Evolutionary conservation across 2,888 invertebrate species (phyloP).

Genomic region (Brenthis hecate): DNA sequence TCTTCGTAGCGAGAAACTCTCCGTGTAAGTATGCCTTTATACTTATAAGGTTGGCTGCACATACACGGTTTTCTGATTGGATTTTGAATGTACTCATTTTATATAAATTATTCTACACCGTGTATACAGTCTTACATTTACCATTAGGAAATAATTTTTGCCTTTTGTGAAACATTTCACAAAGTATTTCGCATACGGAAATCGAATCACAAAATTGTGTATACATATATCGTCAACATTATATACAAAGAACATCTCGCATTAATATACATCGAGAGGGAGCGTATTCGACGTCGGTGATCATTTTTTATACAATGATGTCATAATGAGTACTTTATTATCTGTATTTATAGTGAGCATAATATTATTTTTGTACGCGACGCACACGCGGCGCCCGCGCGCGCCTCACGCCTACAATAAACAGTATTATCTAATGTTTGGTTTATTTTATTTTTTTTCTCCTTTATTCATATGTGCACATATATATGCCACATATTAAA

Average conservation of each 20-base stretch:
- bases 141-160: too few relatives aligned
- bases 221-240: not conserved
- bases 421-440: slow-evolving; percentile 41
- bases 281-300: slow-evolving; percentile 14
- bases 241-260: not conserved
- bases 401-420: slow-evolving; percentile 39
- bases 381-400: slow-evolving; percentile 4
- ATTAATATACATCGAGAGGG: not conserved
- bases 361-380: slow-evolving; percentile 37
- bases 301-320: slow-evolving; percentile 30
- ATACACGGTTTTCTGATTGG: too few relatives aligned
- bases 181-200: not conserved
- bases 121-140: too few relatives aligned
- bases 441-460: not conserved
- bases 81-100: too few relatives aligned
- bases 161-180: too few relatives aligned
- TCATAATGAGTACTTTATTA: slow-evolving; percentile 25
- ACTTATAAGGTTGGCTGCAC: too few relatives aligned
- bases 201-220: not conserved
- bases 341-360: slow-evolving; percentile 27
- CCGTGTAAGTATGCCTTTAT: too few relatives aligned
- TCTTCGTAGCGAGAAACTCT: too few relatives aligned
- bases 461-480: not conserved
- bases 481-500: too few relatives aligned
- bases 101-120: too few relatives aligned